Conservation (phyloP, 2,888 invertebrate species). For the Eupithecia abbreviata region DNA sequence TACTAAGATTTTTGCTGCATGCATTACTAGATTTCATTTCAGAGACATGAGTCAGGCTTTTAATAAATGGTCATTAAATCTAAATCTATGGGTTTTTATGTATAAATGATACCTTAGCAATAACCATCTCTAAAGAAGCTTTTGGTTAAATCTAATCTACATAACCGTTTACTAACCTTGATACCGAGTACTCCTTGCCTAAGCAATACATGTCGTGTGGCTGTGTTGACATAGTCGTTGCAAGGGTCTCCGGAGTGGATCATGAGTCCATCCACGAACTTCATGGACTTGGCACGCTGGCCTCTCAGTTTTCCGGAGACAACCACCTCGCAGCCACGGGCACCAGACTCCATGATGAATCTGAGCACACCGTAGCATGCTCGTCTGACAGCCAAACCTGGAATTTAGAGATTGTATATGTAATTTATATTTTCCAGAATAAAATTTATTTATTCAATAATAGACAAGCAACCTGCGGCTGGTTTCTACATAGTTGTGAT, state of each 20-base stretch:
- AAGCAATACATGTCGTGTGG: slow-evolving; percentile 98
- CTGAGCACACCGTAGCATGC: slow-evolving; percentile 99
- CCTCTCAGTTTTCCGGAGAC: slow-evolving; percentile 99
- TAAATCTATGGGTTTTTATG: neutral
- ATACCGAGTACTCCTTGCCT: slow-evolving; percentile 93
- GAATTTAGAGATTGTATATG: slow-evolving; percentile 24
- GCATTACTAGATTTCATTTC: neutral
- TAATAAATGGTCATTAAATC: neutral
- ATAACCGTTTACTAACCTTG: slow-evolving; percentile 84
- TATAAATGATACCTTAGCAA: neutral
- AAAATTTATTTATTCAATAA: too few relatives aligned
- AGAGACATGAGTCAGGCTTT: too few relatives aligned
- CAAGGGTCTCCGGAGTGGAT: slow-evolving; percentile 99
- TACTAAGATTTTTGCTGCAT: neutral
- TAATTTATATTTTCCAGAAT: neutral
- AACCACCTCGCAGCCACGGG: slow-evolving; percentile 98
- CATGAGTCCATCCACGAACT: slow-evolving; percentile 99
- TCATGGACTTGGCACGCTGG: slow-evolving; percentile 99
- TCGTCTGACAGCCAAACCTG: slow-evolving; percentile 89
- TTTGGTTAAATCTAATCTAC: neutral
- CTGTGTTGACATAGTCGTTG: slow-evolving; percentile 99
- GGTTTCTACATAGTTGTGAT: too few relatives aligned
- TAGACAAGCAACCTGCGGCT: too few relatives aligned
- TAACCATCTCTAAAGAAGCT: neutral
- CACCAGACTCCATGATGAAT: slow-evolving; percentile 99